Base-by-base conservation (phyloP, 2,797 vertebrate genomes). In the Pseudocheirus occidentalis region DNA sequence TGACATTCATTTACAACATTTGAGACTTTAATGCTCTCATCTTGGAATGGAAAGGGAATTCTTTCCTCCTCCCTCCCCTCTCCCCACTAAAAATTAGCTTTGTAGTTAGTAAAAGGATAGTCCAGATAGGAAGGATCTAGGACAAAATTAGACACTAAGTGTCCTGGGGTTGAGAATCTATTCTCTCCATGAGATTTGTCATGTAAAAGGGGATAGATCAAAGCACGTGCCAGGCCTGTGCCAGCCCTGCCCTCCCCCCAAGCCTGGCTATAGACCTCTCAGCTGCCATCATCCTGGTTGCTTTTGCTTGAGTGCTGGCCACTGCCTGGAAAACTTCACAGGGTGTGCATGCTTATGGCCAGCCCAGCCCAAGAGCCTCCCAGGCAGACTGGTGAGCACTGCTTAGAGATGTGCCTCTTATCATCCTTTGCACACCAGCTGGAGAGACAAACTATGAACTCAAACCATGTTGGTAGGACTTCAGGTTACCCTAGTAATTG, bases 281-380 rank as follows among this genome's bases (percentile, higher is more conserved):
- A 66, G 91, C 92, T 52, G 55, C 53, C 21, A 89, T 54, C 96
- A 58, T 73, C 73, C 94, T 29, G 12, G 40, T 62, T 52, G 96
- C 96, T 97, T 96, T 94, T 95, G 97, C 98, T 97, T 97, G 90
- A 90, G 95, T 0, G 1, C 95, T 94, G 97, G 96, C 95, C 94
- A 3, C 91, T 7, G 94, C 97, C 95, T 93, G 55, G 95, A 94
- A 52, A 27, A 50, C 55, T 62, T 55, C 40, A 5, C 87, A 73
- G 87, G 66, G 66, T 11, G 12, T 18, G 97, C 94, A 95, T 96
- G 97, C 29, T 0, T 52, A 50, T 1, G 56, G 91, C 62, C 73
- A 3, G 0, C 92, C 93, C 56, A 53, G 89, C 92, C 93, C 28
- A 34, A 92, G 54, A 73, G 28, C 93, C 91, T 62, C 40, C 2